Evolutionary conservation across 2,888 invertebrate species (phyloP).

Genomic region (Drosophila histrio): DNA sequence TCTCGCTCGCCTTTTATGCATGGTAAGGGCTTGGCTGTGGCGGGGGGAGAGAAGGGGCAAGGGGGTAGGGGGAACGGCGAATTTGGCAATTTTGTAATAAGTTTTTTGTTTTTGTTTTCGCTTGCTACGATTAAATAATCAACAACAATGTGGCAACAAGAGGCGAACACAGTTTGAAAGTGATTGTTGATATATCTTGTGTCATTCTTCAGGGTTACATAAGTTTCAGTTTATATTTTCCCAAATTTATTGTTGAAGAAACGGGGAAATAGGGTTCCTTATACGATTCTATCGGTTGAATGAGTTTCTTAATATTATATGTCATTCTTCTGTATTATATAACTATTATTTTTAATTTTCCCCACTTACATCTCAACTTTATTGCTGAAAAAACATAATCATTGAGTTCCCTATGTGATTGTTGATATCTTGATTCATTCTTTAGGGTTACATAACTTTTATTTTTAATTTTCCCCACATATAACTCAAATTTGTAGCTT

Average conservation of each 20-base stretch:
- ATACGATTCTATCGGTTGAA: too few species aligned
- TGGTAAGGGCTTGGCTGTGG: neutral
- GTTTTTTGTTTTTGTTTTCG: slow-evolving; percentile 46
- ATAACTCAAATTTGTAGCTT: too few species aligned
- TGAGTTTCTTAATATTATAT: too few species aligned
- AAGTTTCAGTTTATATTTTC: slow-evolving; percentile 12
- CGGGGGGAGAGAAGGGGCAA: neutral
- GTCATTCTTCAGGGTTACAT: slow-evolving; percentile 49
- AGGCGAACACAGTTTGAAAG: slow-evolving; percentile 44
- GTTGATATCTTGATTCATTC: too few species aligned
- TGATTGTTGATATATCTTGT: slow-evolving; percentile 56
- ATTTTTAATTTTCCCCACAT: too few species aligned
- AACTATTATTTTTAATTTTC: slow-evolving; percentile 11
- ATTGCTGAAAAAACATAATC: neutral
- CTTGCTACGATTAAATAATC: slow-evolving; percentile 72
- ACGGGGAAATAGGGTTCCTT: too few species aligned
- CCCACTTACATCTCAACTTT: neutral
- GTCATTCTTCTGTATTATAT: slow-evolving; percentile 49
- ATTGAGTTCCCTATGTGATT: slow-evolving; percentile 31
- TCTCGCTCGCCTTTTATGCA: slow-evolving; percentile 44
- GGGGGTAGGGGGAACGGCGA: slow-evolving; percentile 5
- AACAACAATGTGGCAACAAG: slow-evolving; percentile 69
- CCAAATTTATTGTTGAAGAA: neutral
- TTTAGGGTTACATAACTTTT: too few species aligned
- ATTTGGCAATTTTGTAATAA: slow-evolving; percentile 79